Evolutionary conservation across 2,888 invertebrate species (phyloP), one percentile per base, ranked within the genome.

Genomic region (Epirrhoe alternata): DNA sequence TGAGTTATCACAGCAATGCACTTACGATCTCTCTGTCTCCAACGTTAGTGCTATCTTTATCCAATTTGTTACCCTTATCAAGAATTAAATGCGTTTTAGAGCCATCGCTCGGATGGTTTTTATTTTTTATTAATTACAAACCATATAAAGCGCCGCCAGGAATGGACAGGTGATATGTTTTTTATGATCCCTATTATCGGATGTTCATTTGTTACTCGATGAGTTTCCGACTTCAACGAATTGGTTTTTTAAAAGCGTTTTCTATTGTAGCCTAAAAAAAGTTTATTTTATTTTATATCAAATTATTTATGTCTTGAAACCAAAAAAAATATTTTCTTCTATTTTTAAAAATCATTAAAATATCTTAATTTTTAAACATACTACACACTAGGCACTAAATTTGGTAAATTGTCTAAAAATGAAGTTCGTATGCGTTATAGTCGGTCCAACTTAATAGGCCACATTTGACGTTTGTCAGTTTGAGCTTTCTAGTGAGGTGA

Each of bases 41-140:
- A 83, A 85, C 81, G 76, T 81, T 80, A 81, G 81, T 87, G 86
- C 90, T 92, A 93, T 93, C 93, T 92, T 87, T 89, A 92, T 92
- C 88, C 92, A 93, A 92, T 92, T 92, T 93, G 93, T 93, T 92
- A 92, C 90, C 92, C 89, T 91, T 92, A 93, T 92, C 93, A 89
- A 86, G 89, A 88, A 92, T 93, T 93, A 92, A 93, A 93, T 92
- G 92, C 90, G 88, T 93, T 92, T 92, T 91, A 91, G 87, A 84
- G 83, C 86, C 86, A 80, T 87, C 85, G 80, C 80, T 84, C 79
- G 84, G 77, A 81, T 84, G 78, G 80, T 83, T 86, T 88, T 87
- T 86, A 81, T 86, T 88, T 90, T 88, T 90, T 90, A 90, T 90
- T 91, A 92, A 92, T 90, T 89, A 90, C 86, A 79, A 83, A 73